Conservation (phyloP, 23 tunicate species). For the Ciona savignyi region DNA sequence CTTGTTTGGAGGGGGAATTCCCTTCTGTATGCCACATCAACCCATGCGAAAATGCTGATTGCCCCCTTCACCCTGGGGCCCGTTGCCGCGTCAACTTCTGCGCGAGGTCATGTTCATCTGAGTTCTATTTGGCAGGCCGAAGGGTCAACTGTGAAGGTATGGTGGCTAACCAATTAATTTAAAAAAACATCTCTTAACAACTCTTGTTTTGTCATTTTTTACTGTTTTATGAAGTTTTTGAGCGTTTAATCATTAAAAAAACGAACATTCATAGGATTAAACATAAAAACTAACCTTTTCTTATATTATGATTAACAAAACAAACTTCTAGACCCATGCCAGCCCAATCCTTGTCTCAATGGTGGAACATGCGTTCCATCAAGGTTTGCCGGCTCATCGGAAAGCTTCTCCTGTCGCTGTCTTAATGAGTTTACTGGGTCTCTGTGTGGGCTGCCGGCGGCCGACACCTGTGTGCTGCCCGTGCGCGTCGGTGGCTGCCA, state of each 20-base stretch:
- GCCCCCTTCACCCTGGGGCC: slow-evolving; percentile 63
- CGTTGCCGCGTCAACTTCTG: slow-evolving; percentile 75
- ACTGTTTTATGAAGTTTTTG: no score
- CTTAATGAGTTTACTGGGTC: slow-evolving; percentile 42
- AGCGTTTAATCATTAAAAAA: no score
- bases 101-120: slow-evolving; percentile 55
- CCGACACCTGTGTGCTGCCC: slow-evolving; percentile 63
- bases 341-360: slow-evolving; percentile 67
- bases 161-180: neutral
- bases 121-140: slow-evolving; percentile 53
- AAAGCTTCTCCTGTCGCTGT: slow-evolving; percentile 58
- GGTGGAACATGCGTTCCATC: slow-evolving; percentile 72
- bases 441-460: slow-evolving; percentile 54
- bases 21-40: slow-evolving; percentile 62
- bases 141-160: slow-evolving; percentile 77
- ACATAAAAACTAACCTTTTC: no score
- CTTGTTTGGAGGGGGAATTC: slow-evolving; percentile 65
- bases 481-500: slow-evolving; percentile 34
- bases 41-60: slow-evolving; percentile 59
- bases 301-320: no score
- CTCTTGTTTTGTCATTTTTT: neutral
- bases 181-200: neutral
- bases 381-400: slow-evolving; percentile 52
- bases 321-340: slow-evolving; percentile 46
- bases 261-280: no score